Evolutionary conservation across 2,113 vertebrate genomes (phyloP).

Genomic region (Acrocephalus kingi): DNA sequence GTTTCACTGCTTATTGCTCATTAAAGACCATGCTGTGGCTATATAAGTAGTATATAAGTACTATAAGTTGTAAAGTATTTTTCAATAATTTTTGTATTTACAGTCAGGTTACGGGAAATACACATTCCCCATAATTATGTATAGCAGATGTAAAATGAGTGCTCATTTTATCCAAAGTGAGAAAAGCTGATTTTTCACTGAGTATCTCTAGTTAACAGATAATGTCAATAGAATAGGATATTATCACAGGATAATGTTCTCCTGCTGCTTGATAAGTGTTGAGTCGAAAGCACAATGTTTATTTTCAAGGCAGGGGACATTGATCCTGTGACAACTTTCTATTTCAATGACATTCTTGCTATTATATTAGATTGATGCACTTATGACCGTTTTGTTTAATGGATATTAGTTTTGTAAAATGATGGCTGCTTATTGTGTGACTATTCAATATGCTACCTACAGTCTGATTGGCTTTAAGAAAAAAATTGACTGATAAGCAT

Average conservation of each 20-base stretch:
- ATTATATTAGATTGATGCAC: conserved; percentile 35
- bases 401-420: conserved; percentile 18
- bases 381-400: conserved; percentile 42
- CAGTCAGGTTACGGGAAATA: background rate
- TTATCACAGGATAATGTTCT: conserved; percentile 59
- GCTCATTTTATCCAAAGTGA: conserved; percentile 17
- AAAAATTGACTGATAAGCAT: background rate
- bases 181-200: conserved; percentile 34
- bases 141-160: background rate
- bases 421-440: background rate
- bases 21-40: background rate
- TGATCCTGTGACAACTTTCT: conserved; percentile 46
- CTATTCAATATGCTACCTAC: background rate
- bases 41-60: background rate
- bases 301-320: conserved; percentile 63
- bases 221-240: conserved; percentile 54
- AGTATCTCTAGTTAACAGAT: conserved; percentile 53
- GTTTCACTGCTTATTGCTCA: background rate
- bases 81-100: background rate
- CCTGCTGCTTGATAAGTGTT: conserved; percentile 51
- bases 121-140: background rate
- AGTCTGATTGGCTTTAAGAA: background rate
- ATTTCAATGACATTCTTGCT: conserved; percentile 41
- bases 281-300: conserved; percentile 34
- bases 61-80: background rate